phyloP scores from a whole-genome alignment of 30 jellyfish, hydroid and myxozoan genomes.

The Rhopilema esculentum region DNA sequence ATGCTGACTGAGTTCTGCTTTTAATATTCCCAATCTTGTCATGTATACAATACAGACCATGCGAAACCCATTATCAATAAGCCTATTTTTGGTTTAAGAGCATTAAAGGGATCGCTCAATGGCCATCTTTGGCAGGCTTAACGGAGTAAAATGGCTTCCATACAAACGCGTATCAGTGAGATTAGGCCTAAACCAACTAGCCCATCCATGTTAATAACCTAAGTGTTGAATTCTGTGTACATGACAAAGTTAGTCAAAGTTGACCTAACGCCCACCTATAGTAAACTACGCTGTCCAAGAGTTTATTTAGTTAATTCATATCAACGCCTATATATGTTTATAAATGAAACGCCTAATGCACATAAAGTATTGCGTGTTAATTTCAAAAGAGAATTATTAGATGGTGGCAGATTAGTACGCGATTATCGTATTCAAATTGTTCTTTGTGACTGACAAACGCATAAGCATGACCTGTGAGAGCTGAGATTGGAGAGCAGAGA shows the following conservation, averaged over 20 bases:
- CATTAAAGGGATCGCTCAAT: background rate
- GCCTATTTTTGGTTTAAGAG: background rate
- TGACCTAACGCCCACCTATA: background rate
- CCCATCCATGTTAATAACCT: background rate
- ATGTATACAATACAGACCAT: background rate
- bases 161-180: background rate
- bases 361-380: background rate
- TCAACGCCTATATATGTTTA: background rate
- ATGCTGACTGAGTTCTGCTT: background rate
- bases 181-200: background rate
- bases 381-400: background rate
- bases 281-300: background rate
- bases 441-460: background rate
- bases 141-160: background rate
- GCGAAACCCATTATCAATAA: background rate
- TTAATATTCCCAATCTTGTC: background rate
- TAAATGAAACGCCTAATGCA: background rate
- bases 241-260: background rate
- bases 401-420: background rate
- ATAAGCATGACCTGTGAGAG: no score
- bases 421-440: background rate
- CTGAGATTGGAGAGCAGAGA: no score
- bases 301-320: background rate
- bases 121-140: background rate
- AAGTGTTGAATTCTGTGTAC: background rate